Percentiles rank a stretch among this genome's conserved stretches.
These are phyloP conservation scores for Ophonus ardosiacus DNA, from an alignment of 2,888 invertebrate genomes.

Conservation along the genomic window DNA sequence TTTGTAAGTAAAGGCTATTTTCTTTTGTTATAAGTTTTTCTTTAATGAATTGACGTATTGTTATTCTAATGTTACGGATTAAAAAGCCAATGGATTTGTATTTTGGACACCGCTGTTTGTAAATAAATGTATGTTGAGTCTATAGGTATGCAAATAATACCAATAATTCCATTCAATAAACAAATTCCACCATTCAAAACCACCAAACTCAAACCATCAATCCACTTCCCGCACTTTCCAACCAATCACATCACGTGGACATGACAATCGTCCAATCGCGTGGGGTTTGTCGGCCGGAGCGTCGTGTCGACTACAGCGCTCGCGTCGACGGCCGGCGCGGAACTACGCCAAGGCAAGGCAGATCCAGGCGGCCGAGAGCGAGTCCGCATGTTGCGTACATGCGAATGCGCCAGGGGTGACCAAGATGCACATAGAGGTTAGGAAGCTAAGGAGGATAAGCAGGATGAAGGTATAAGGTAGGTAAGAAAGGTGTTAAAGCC, in stretches of 20 bases:
- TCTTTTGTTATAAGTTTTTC: too few species aligned
- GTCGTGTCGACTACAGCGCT: slow-evolving; percentile 42
- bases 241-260: slow-evolving; percentile 26
- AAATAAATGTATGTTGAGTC: too few species aligned
- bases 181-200: too few species aligned
- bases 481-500: background rate
- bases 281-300: background rate
- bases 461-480: background rate
- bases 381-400: slow-evolving; percentile 1
- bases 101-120: too few species aligned
- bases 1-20: too few species aligned
- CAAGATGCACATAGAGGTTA: background rate
- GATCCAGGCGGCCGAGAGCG: slow-evolving; percentile 68
- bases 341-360: slow-evolving; percentile 71
- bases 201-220: background rate
- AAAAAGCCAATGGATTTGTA: too few species aligned
- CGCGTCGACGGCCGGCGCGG: slow-evolving; percentile 71
- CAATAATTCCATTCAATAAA: too few species aligned
- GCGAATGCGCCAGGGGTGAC: slow-evolving; percentile 46
- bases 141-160: too few species aligned
- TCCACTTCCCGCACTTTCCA: background rate
- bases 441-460: background rate
- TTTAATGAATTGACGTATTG: too few species aligned
- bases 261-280: slow-evolving; percentile 51
- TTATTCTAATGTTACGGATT: too few species aligned